Conservation (phyloP, 1,140 invertebrate genomes). For the Drosophila ohnishii region DNA sequence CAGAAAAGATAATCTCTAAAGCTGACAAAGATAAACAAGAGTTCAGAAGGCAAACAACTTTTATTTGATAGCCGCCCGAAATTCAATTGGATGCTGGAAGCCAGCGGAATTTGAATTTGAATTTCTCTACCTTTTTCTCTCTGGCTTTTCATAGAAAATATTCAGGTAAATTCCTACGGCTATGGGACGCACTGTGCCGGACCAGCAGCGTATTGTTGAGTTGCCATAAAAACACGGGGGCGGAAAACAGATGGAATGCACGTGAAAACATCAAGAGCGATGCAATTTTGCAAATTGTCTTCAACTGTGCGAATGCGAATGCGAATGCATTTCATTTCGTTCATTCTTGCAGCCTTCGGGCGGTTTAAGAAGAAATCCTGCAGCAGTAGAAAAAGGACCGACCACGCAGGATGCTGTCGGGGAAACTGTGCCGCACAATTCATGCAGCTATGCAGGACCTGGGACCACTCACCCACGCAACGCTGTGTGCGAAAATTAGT, state of each 20-base stretch:
- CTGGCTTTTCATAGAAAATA: not conserved
- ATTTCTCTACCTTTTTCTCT: not conserved
- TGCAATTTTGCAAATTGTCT: slow-evolving; percentile 79
- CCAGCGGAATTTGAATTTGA: slow-evolving; percentile 17
- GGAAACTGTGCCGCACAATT: slow-evolving; percentile 39
- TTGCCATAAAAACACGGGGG: slow-evolving; percentile 66
- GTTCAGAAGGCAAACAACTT: slow-evolving; percentile 41
- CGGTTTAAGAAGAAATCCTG: slow-evolving; percentile 26
- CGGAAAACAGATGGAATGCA: slow-evolving; percentile 62
- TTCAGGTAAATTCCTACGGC: slow-evolving; percentile 12
- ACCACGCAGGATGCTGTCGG: slow-evolving; percentile 11
- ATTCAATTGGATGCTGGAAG: slow-evolving; percentile 21
- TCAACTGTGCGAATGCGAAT: slow-evolving; percentile 68
- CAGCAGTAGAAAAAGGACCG: not conserved
- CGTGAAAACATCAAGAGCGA: slow-evolving; percentile 74
- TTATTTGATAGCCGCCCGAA: slow-evolving; percentile 23
- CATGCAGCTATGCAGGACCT: slow-evolving; percentile 38
- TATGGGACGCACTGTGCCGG: slow-evolving; percentile 35
- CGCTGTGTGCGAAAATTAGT: slow-evolving; percentile 54
- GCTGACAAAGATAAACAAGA: slow-evolving; percentile 27
- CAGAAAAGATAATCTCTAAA: slow-evolving; percentile 35
- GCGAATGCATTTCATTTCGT: slow-evolving; percentile 69
- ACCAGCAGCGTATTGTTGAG: slow-evolving; percentile 58
- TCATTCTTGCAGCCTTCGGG: slow-evolving; percentile 15
- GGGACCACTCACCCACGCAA: not conserved